These are phyloP conservation scores for Dinothrombium tinctorium DNA, from an alignment of 1,140 invertebrate species.

Conservation along the genomic window DNA sequence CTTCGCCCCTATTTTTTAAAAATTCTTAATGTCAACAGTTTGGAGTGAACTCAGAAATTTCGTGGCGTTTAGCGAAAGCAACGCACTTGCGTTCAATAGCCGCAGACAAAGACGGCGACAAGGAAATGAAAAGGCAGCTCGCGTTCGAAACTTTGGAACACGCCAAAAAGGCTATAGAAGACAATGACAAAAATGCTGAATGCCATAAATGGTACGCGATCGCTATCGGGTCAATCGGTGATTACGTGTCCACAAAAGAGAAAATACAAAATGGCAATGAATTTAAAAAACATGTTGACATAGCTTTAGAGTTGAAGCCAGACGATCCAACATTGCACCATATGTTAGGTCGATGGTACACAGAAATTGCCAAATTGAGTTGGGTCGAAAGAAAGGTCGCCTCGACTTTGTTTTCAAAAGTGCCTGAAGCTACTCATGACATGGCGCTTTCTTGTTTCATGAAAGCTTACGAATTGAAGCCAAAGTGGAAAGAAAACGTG, in stretches of 20 bases:
- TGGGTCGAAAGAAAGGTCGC: constrained; percentile 49
- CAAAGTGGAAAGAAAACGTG: constrained; percentile 39
- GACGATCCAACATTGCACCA: constrained; percentile 37
- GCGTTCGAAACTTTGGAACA: constrained; percentile 33
- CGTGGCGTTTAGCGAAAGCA: constrained; percentile 42
- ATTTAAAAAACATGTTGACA: constrained; percentile 35
- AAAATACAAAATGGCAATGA: constrained; percentile 26
- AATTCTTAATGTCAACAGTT: too few species aligned
- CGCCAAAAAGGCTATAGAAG: constrained; percentile 31
- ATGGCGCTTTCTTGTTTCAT: constrained; percentile 27
- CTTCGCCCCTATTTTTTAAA: too few species aligned
- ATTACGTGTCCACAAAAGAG: constrained; percentile 34
- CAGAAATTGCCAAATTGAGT: constrained; percentile 37
- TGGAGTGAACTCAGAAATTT: constrained; percentile 21
- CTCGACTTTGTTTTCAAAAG: constrained; percentile 37
- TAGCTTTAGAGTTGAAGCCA: constrained; percentile 38
- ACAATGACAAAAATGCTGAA: constrained; percentile 29
- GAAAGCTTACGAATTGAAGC: background rate
- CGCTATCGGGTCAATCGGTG: constrained; percentile 34
- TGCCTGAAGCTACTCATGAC: constrained; percentile 34
- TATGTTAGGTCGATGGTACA: constrained; percentile 41
- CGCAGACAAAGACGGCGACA: constrained; percentile 23
- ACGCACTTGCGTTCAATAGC: constrained; percentile 29
- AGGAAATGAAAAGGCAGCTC: constrained; percentile 27
- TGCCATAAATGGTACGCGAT: constrained; percentile 55